These are phyloP conservation scores for Amphipyra tragopoginis DNA, from an alignment of 2,888 invertebrate genomes.

Conservation along the genomic window DNA sequence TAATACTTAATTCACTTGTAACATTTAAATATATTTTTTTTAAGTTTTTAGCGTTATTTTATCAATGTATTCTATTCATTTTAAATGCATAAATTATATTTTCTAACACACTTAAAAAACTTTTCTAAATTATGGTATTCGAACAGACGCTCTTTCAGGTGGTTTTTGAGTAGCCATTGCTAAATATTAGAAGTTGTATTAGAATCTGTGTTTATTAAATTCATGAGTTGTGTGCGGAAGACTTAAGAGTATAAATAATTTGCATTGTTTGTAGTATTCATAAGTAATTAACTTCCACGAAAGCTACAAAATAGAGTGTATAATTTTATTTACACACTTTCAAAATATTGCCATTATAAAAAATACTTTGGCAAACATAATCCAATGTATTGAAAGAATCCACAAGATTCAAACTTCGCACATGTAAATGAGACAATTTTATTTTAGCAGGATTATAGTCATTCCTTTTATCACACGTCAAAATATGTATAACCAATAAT, in stretches of 20 bases:
- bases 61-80: no score
- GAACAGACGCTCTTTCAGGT: neutral
- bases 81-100: no score
- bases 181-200: neutral
- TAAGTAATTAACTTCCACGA: neutral
- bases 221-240: neutral
- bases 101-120: no score
- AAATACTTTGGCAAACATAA: conserved; percentile 38
- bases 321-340: neutral
- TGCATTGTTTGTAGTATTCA: neutral
- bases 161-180: neutral
- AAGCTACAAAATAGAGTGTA: conserved; percentile 6
- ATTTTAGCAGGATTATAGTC: conserved; percentile 70
- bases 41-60: no score
- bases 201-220: no score
- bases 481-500: conserved; percentile 72
- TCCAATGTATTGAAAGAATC: conserved; percentile 49
- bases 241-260: neutral
- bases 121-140: neutral
- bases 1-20: no score
- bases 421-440: conserved; percentile 47
- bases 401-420: conserved; percentile 27
- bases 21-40: no score
- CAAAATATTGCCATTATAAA: conserved; percentile 44
- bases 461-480: conserved; percentile 75